Evolutionary conservation across 2,888 invertebrate genomes (phyloP).

Genomic region (Drosophila bunnanda): DNA sequence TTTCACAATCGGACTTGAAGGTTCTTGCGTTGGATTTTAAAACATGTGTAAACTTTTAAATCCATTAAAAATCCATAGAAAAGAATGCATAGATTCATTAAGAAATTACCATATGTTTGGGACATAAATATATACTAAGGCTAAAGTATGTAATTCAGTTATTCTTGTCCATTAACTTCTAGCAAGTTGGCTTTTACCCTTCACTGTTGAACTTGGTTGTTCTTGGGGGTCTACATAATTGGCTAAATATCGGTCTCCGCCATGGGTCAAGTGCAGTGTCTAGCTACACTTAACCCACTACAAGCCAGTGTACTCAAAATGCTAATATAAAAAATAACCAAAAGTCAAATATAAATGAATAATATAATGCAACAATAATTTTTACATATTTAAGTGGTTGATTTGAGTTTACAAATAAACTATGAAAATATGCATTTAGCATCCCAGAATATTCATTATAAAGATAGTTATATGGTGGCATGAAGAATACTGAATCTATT

Average conservation of each 20-base stretch:
- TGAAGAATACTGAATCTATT: too few species aligned
- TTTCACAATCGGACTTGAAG: slow-evolving; percentile 42
- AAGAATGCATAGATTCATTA: too few species aligned
- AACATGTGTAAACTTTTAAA: neutral
- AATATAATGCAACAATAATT: neutral
- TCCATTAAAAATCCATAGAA: neutral
- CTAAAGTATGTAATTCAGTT: slow-evolving; percentile 1
- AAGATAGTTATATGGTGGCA: too few species aligned
- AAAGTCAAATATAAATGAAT: neutral
- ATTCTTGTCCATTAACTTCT: slow-evolving; percentile 2
- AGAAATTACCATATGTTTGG: neutral
- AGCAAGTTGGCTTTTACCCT: slow-evolving; percentile 13
- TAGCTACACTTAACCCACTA: slow-evolving; percentile 54
- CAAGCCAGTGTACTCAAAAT: neutral
- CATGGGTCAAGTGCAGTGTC: slow-evolving; percentile 70
- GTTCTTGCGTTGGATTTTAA: slow-evolving; percentile 25
- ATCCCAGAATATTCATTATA: too few species aligned
- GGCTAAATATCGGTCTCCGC: slow-evolving; percentile 45
- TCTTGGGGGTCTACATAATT: slow-evolving; percentile 48
- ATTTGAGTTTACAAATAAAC: too few species aligned
- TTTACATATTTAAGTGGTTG: too few species aligned
- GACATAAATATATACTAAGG: neutral
- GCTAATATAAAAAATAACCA: too few species aligned
- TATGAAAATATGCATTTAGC: too few species aligned
- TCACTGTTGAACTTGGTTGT: slow-evolving; percentile 55